Percentiles rank a stretch among this genome's conserved stretches.
Evolutionary conservation across 1,140 invertebrate genomes (phyloP).

Genomic region (Theocolax elegans): DNA sequence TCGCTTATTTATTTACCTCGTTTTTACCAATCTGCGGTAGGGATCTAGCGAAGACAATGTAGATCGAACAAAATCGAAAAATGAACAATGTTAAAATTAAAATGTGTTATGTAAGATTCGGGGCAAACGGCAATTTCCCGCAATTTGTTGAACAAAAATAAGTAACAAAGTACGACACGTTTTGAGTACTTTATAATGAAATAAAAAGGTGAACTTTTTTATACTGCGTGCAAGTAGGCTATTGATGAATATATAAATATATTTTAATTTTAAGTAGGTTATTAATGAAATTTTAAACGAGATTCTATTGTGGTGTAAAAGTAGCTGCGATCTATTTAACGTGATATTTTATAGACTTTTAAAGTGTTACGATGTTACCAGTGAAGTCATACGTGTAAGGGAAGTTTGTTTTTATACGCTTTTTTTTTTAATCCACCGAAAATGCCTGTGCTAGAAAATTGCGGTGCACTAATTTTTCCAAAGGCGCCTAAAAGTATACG

Average conservation of each 20-base stretch:
- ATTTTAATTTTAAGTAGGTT: conserved; percentile 36
- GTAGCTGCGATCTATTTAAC: conserved; percentile 33
- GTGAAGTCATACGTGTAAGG: conserved; percentile 28
- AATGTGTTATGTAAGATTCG: conserved; percentile 27
- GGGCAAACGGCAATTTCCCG: background rate
- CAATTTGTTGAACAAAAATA: conserved; percentile 11
- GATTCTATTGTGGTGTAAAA: conserved; percentile 36
- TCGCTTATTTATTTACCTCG: conserved; percentile 49
- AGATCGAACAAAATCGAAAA: conserved; percentile 12
- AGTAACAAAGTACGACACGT: conserved; percentile 10
- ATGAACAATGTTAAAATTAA: conserved; percentile 30
- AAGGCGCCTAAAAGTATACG: conserved; percentile 51
- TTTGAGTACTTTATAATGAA: conserved; percentile 25
- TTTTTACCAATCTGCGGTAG: conserved; percentile 41
- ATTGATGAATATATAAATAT: no score
- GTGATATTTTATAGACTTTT: conserved; percentile 45
- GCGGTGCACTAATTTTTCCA: conserved; percentile 53
- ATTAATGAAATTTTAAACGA: conserved; percentile 39
- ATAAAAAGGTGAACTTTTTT: conserved; percentile 42
- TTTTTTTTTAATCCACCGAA: conserved; percentile 39
- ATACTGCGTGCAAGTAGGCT: conserved; percentile 35
- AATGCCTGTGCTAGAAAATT: conserved; percentile 42
- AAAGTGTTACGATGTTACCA: conserved; percentile 38
- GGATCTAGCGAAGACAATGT: conserved; percentile 40
- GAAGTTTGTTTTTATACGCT: conserved; percentile 35